Evolutionary conservation across 2,888 invertebrate species (phyloP), one percentile per base, ranked within the genome.

Genomic region (Chloroclysta siterata): DNA sequence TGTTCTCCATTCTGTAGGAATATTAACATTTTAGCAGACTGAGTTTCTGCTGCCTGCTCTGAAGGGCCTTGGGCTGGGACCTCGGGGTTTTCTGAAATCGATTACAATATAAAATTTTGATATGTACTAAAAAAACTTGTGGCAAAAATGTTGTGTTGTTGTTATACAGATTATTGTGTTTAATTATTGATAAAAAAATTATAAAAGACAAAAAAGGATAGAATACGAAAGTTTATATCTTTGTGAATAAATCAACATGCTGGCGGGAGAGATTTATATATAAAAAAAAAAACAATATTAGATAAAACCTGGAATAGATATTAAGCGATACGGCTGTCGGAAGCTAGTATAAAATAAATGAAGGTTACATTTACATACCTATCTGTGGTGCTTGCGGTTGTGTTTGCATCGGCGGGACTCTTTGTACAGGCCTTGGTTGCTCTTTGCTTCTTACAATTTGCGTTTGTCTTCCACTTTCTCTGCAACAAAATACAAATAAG

Each of bases 1-100:
- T 97, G 97, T 86, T 97, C 97, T 13, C 96, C 96, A 69, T 95
- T 96, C 74, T 95, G 95, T 59, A 97, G 88, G 70, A 96, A 94
- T 46, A 97, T 96, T 76, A 97, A 91, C 97, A 97, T 97, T 83
- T 96, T 95, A 8, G 96, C 96, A 13, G 96, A 96, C 76, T 95
- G 94, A 1, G 94, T 90, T 72, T 94, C 94, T 17, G 94, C 85
- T 7, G 93, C 85, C 68, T 88, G 89, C 63, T 93, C 88, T 0
- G 94, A 93, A 13, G 88, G 80, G 13, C 81, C 93, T 79, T 65
- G 65, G 41, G 87, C 78, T 36, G 77, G 69, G 15, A 77, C 69
- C 63, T 92, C 91, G 70, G 74, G 88, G 72, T 81, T 88, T 76
- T 91, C 92, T 94, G 74, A 53, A 81, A 84, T 64, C 6, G n/a